Evolutionary conservation across 2,888 invertebrate species (phyloP).

Genomic region (Macrophya annulata): DNA sequence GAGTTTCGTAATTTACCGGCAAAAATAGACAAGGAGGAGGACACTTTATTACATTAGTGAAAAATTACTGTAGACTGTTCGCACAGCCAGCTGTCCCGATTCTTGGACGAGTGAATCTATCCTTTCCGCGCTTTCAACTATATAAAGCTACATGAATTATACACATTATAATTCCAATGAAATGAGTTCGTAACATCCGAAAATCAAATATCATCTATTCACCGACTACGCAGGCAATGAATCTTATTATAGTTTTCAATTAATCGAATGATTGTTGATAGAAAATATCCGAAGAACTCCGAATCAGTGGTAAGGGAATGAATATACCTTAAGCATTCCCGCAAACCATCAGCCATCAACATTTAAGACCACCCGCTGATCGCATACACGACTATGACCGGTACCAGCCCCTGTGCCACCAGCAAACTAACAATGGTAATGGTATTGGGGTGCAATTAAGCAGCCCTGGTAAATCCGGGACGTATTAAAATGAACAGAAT

Average conservation of each 20-base stretch:
- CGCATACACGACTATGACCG: background rate
- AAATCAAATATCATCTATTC: background rate
- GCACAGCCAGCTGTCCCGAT: constrained; percentile 35
- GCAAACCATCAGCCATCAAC: constrained; percentile 26
- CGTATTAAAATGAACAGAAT: background rate
- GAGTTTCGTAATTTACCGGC: constrained; percentile 61
- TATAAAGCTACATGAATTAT: constrained; percentile 37
- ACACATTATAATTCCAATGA: background rate
- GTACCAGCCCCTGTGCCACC: constrained; percentile 54
- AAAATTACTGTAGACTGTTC: constrained; percentile 59
- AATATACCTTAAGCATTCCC: background rate
- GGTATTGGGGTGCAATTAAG: constrained; percentile 48
- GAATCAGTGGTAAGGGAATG: background rate
- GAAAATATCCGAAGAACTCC: background rate
- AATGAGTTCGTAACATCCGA: background rate
- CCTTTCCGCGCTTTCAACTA: constrained; percentile 40
- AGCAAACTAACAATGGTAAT: constrained; percentile 36
- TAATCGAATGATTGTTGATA: background rate
- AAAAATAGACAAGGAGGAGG: constrained; percentile 56
- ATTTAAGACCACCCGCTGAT: constrained; percentile 28
- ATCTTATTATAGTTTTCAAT: background rate
- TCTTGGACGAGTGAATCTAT: constrained; percentile 45
- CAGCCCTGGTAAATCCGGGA: constrained; percentile 21
- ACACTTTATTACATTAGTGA: constrained; percentile 62
- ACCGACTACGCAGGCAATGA: background rate